These are phyloP conservation scores for Drosophila miranda DNA, from an alignment of 1,140 invertebrate genomes.

Conservation along the genomic window DNA sequence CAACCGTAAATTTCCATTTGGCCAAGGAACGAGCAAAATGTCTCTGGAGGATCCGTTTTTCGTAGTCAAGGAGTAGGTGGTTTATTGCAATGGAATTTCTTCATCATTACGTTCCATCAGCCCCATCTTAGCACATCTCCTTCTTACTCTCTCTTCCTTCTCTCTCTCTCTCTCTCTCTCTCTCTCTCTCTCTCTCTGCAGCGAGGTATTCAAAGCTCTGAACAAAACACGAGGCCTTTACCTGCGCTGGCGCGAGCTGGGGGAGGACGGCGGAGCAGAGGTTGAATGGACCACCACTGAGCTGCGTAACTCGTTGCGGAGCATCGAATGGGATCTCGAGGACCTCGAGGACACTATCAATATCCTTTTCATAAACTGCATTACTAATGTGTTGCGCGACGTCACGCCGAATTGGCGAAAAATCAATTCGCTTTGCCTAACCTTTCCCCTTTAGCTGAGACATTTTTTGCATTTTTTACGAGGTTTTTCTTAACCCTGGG, in stretches of 20 bases:
- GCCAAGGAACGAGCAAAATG: conserved; percentile 85
- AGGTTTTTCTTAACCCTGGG: conserved; percentile 30
- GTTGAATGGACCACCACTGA: conserved; percentile 96
- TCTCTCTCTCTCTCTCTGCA: no score
- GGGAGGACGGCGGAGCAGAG: conserved; percentile 87
- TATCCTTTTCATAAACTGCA: conserved; percentile 90
- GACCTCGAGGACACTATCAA: conserved; percentile 97
- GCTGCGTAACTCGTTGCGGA: conserved; percentile 93
- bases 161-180: no score
- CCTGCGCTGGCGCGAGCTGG: conserved; percentile 93
- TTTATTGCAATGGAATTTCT: conserved; percentile 32
- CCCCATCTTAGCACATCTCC: neutral
- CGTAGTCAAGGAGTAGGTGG: conserved; percentile 94
- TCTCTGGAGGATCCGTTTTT: conserved; percentile 98
- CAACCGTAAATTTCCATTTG: conserved; percentile 36
- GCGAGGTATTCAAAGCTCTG: conserved; percentile 96
- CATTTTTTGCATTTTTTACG: neutral
- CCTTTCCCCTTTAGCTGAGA: conserved; percentile 20
- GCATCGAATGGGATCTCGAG: conserved; percentile 98
- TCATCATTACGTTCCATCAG: neutral
- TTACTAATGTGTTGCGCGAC: no score
- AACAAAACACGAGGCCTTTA: conserved; percentile 94
- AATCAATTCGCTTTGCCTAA: conserved; percentile 33
- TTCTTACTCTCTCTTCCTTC: conserved; percentile 5
- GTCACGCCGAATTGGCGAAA: conserved; percentile 17